Conservation (phyloP, 2,113 vertebrate genomes). For the Lanius ludovicianus region DNA sequence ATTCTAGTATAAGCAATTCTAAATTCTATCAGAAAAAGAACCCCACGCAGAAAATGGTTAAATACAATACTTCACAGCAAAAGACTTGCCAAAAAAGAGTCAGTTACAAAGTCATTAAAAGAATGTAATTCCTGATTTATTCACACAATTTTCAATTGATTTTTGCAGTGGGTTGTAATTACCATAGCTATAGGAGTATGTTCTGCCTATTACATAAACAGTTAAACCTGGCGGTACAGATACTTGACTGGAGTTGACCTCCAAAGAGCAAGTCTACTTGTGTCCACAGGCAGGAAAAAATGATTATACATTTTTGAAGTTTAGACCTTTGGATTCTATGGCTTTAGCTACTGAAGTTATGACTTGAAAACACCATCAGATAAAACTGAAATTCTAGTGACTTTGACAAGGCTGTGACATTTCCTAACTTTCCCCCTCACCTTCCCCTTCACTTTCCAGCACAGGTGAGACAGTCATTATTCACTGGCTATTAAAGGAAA, state of each 20-base stretch:
- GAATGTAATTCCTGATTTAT: background rate
- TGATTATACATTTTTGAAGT: background rate
- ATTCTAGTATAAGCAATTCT: background rate
- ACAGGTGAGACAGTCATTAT: background rate
- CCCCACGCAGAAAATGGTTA: accelerated
- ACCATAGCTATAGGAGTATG: background rate
- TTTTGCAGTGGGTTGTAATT: background rate
- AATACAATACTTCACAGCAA: background rate
- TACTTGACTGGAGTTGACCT: background rate
- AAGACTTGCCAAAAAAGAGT: background rate
- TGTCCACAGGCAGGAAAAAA: background rate
- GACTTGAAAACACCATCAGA: background rate
- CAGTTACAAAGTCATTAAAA: background rate
- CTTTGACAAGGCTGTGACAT: background rate
- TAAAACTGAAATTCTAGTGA: background rate
- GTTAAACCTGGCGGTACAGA: background rate
- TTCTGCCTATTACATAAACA: background rate
- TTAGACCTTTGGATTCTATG: background rate
- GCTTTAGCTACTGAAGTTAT: background rate
- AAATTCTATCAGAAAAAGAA: background rate
- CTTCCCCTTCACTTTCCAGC: background rate
- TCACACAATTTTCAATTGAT: background rate
- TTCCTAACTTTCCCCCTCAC: background rate
- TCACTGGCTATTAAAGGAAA: background rate
- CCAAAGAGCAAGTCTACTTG: background rate